These are phyloP conservation scores for Trochalopteron elliotii DNA, from an alignment of 2,113 vertebrate species.

Conservation along the genomic window DNA sequence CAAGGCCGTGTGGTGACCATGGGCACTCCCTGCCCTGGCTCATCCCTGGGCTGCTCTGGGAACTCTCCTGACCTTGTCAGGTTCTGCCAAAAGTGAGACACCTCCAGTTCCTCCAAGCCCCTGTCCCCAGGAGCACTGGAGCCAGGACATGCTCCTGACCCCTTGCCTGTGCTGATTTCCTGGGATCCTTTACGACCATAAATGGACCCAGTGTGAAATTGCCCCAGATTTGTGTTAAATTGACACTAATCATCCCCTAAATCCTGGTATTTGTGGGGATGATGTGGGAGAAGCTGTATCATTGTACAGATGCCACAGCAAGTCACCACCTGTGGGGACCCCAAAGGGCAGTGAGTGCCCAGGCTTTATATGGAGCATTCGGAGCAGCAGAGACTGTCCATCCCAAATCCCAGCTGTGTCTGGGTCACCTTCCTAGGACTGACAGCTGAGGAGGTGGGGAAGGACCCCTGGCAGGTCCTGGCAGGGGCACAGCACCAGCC, in stretches of 20 bases:
- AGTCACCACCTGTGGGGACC: background rate
- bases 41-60: background rate
- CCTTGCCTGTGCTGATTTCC: fast-evolving
- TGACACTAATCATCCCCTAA: background rate
- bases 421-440: fast-evolving
- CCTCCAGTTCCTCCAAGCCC: background rate
- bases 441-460: background rate
- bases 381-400: background rate
- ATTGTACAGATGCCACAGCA: fast-evolving
- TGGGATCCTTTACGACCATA: background rate
- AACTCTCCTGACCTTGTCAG: fast-evolving
- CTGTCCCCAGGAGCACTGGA: fast-evolving
- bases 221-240: background rate
- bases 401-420: fast-evolving
- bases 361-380: background rate
- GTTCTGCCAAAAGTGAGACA: background rate
- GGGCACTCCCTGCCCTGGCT: fast-evolving
- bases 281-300: background rate
- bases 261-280: background rate
- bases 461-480: fast-evolving
- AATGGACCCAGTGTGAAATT: fast-evolving
- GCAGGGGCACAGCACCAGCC: background rate
- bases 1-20: fast-evolving
- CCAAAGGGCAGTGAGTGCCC: fast-evolving
- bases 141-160: background rate